phyloP scores from a whole-genome alignment of 2,797 vertebrate species.

The Chaunax sp. region DNA sequence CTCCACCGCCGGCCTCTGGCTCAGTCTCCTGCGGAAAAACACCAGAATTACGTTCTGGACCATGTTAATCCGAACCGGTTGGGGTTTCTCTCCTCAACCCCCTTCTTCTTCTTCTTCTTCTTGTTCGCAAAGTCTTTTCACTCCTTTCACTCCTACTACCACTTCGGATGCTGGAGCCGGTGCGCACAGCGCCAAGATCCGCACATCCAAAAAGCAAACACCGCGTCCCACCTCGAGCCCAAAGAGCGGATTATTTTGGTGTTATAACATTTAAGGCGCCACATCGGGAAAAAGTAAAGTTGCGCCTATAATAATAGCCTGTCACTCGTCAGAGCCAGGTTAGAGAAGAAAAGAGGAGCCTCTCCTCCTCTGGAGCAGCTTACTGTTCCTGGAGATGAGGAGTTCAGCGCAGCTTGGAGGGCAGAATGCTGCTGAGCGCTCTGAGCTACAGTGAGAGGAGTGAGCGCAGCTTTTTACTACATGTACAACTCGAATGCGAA shows the following conservation, averaged over 20 bases:
- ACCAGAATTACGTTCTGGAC: slow-evolving; percentile 97
- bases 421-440: slow-evolving; percentile 42
- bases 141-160: slow-evolving; percentile 43
- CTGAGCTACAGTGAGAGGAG: slow-evolving; percentile 29
- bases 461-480: slow-evolving; percentile 48
- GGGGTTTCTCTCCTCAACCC: neutral
- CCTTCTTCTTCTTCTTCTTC: too few species aligned
- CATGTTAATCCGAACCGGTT: slow-evolving; percentile 75
- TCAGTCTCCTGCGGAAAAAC: slow-evolving; percentile 99
- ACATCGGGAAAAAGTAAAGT: slow-evolving; percentile 64
- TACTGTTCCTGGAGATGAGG: neutral
- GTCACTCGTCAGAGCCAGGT: slow-evolving; percentile 24
- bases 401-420: slow-evolving; percentile 8
- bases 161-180: slow-evolving; percentile 36
- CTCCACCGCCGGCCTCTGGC: slow-evolving; percentile 96
- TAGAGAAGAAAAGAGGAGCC: neutral
- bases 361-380: neutral
- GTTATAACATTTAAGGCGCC: slow-evolving; percentile 50
- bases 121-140: slow-evolving; percentile 31
- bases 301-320: slow-evolving; percentile 10
- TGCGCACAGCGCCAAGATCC: slow-evolving; percentile 53
- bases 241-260: slow-evolving; percentile 44
- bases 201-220: slow-evolving; percentile 64
- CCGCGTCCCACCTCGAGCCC: slow-evolving; percentile 68
- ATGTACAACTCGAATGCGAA: slow-evolving; percentile 43